phyloP scores from a whole-genome alignment of 2,888 invertebrate species.

The Cataglyphis cursor region DNA sequence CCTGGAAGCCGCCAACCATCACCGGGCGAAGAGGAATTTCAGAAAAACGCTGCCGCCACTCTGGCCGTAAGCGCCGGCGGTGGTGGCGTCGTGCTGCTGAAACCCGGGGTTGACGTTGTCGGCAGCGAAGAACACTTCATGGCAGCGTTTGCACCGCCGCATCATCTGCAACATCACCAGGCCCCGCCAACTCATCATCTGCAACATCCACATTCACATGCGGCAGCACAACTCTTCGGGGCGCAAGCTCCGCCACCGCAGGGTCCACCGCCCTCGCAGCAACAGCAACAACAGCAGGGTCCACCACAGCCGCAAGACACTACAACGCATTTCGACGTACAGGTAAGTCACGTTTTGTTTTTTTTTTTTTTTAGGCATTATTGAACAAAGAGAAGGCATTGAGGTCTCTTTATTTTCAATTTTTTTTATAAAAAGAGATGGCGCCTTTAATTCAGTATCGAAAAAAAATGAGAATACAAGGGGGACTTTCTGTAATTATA shows the following conservation, averaged over 20 bases:
- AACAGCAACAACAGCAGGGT: conserved; percentile 85
- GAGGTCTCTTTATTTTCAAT: background rate
- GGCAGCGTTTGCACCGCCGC: conserved; percentile 87
- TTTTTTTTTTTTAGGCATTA: background rate
- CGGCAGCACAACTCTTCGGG: conserved; percentile 87
- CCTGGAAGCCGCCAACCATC: conserved; percentile 97
- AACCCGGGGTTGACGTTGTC: conserved; percentile 87
- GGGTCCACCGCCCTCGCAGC: conserved; percentile 83
- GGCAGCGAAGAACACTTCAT: conserved; percentile 85
- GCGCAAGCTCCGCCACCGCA: conserved; percentile 85
- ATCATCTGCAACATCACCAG: conserved; percentile 88
- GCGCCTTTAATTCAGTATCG: background rate
- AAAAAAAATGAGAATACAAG: background rate
- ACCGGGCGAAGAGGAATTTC: conserved; percentile 94
- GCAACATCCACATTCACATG: conserved; percentile 88
- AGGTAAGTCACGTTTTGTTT: conserved; percentile 78
- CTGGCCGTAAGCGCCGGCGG: conserved; percentile 84
- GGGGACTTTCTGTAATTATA: background rate
- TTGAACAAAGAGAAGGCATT: background rate
- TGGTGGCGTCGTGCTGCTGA: conserved; percentile 87
- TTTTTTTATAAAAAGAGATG: background rate
- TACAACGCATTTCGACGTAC: conserved; percentile 85
- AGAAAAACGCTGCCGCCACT: conserved; percentile 88
- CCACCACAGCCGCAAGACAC: conserved; percentile 85
- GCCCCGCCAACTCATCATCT: conserved; percentile 87